phyloP scores from a whole-genome alignment of 2,797 vertebrate genomes.

The Takifugu ocellatus region DNA sequence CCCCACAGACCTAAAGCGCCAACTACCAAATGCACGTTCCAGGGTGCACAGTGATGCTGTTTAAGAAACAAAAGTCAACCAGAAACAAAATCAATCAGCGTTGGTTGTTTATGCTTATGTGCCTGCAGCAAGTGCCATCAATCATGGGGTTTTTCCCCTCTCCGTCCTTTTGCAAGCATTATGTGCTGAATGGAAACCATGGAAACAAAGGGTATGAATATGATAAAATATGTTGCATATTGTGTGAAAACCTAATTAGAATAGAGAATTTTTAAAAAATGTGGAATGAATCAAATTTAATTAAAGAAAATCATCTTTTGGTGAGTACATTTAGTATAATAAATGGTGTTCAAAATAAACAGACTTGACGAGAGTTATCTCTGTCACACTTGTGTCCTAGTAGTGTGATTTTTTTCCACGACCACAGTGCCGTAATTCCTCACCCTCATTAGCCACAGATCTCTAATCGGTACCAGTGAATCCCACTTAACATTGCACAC shows the following conservation, averaged over 20 bases:
- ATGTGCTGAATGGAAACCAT: constrained; percentile 53
- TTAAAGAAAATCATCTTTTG: constrained; percentile 46
- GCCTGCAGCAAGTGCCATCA: constrained; percentile 68
- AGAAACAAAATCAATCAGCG: constrained; percentile 77
- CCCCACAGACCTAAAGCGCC: constrained; percentile 45
- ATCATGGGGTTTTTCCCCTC: constrained; percentile 51
- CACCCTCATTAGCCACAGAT: constrained; percentile 23
- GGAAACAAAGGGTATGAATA: constrained; percentile 65
- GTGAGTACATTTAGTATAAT: constrained; percentile 50
- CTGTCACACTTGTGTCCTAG: constrained; percentile 12
- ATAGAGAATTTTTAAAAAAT: constrained; percentile 36
- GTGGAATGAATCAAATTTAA: constrained; percentile 65
- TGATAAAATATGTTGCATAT: constrained; percentile 67
- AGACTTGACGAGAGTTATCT: constrained; percentile 19
- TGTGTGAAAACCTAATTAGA: constrained; percentile 61
- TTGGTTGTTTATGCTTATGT: constrained; percentile 74
- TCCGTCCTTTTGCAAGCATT: constrained; percentile 54
- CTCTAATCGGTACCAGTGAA: constrained; percentile 56
- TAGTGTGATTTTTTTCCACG: not conserved
- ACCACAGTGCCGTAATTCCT: constrained; percentile 6
- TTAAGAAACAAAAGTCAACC: constrained; percentile 72
- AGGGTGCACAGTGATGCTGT: constrained; percentile 49
- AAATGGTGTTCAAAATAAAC: constrained; percentile 50
- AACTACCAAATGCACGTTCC: constrained; percentile 46
- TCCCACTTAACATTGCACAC: constrained; percentile 70